Evolutionary conservation across 2,888 invertebrate genomes (phyloP).

Genomic region (Melanchra persicariae): DNA sequence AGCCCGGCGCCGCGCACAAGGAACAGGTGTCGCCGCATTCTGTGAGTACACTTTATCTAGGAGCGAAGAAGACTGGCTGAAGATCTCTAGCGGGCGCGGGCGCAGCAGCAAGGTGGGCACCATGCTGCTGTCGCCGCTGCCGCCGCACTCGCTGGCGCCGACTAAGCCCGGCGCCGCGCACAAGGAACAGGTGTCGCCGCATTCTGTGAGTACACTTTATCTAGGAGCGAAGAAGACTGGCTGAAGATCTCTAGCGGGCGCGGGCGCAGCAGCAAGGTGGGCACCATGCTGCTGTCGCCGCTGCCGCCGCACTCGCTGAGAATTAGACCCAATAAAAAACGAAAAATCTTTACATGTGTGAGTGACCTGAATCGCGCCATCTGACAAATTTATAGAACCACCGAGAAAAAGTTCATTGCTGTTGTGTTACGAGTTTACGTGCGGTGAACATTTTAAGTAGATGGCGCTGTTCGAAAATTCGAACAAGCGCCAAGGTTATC

Average conservation of each 20-base stretch:
- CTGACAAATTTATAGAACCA: too few relatives aligned
- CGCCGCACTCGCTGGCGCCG: slow-evolving; percentile 45
- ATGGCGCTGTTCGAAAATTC: too few relatives aligned
- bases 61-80: slow-evolving; percentile 86
- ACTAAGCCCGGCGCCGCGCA: slow-evolving; percentile 32
- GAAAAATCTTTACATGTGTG: too few relatives aligned
- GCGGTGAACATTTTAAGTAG: too few relatives aligned
- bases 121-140: slow-evolving; percentile 49
- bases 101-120: slow-evolving; percentile 77
- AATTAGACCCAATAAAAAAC: too few relatives aligned
- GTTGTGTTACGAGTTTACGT: too few relatives aligned
- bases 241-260: slow-evolving; percentile 76
- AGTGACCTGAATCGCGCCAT: too few relatives aligned
- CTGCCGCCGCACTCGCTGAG: slow-evolving; percentile 59
- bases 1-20: slow-evolving; percentile 33
- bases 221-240: slow-evolving; percentile 87
- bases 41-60: slow-evolving; percentile 61
- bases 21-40: background rate
- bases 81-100: slow-evolving; percentile 73
- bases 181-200: slow-evolving; percentile 54
- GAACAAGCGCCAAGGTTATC: too few relatives aligned
- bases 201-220: slow-evolving; percentile 55
- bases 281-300: slow-evolving; percentile 54
- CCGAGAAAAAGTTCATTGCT: too few relatives aligned
- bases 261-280: slow-evolving; percentile 76